Base-by-base conservation (phyloP, 2,888 invertebrate species). In the Melinopterus prodromus region DNA sequence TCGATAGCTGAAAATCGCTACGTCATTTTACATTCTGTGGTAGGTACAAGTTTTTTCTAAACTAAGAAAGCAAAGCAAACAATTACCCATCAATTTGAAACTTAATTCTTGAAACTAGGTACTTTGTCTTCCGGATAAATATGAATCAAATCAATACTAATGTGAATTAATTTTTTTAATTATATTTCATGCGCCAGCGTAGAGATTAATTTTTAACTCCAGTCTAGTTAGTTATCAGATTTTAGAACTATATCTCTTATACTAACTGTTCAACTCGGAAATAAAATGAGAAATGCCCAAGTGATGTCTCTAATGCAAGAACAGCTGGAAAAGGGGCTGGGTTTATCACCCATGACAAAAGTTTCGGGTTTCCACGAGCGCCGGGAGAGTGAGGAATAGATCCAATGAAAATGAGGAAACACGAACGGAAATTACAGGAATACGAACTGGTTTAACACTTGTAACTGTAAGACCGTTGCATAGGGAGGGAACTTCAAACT, bases 371-470 rank as follows among this genome's bases (percentile, higher is more conserved):
- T 53, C 53, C 53, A 53, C 53, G 53, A 53, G 12, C 53, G 53
- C 53, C 5, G 53, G 5, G 9, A 53, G 53, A 53, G 53, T 53
- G 53, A 53, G 53, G 12, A 12, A 53, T 53, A 53, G 53, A 53
- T 53, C 53, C 53, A 53, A 53, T 53, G 53, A 53, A 53, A 53
- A 53, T 53, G 53, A 53, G 53, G 53, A 53, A 53, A 53, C 53
- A 53, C 7, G 53, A 53, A 53, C 7, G 53, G 53, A 53, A 53
- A 53, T 53, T 53, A 53, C 53, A 53, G 53, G 53, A 53, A 53
- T 12, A 53, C 53, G 53, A 53, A 4, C 53, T 53, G 53, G 53
- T 53, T 53, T 53, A 26, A 26, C 26, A 26, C 26, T 26, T 26
- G 26, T 26, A 26, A 26, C 26, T 26, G 26, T 26, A 26, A 26